Base-by-base conservation (phyloP, 2,888 invertebrate species). In the Neria commutata region DNA sequence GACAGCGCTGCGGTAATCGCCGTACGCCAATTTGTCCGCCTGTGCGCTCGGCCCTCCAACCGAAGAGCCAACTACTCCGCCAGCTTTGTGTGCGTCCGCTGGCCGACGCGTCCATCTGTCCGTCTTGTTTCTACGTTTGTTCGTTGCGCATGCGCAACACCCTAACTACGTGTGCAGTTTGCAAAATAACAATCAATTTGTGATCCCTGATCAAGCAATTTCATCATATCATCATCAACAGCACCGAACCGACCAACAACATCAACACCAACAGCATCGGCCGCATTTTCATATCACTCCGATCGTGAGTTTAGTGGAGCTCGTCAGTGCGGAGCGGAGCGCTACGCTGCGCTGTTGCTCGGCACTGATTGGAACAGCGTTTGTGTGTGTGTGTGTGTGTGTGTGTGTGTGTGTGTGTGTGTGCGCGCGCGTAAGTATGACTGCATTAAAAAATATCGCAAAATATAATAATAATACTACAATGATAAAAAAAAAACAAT, bases 121-220 rank as follows among this genome's bases (percentile, higher is more conserved):
- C 45, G 62, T 21, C 51, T 60, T 47, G 23, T 61, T 66, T 66
- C 60, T 3, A 53, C 56, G 49, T 49, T 53, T 48, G 56, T 53
- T 53, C 29, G 60, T 37, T 53, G 57, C 57, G 52, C 53, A 56
- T 57, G 54, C 52, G 56, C 54, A 46, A 68, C 68, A 65, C 24
- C 62, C 63, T 70, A 65, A 68, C 63, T 74, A 74, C 74, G 75
- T 74, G 74, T 62, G 72, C 75, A 74, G 72, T 74, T 74, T 70
- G 63, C 72, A 75, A 75, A 77, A 78, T 76, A 78, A 78, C 77
- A 78, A 77, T 78, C 77, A 78, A 78, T 78, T 78, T 78, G 77
- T 76, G 73, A 73, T 76, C 76, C 73, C 76, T 76, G 76, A 76
- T 76, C 76, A 76, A 76, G 75, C 73, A 75, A 76, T 76, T 71